Evolutionary conservation across 2,888 invertebrate species (phyloP).

Genomic region (Bellardia bayeri): DNA sequence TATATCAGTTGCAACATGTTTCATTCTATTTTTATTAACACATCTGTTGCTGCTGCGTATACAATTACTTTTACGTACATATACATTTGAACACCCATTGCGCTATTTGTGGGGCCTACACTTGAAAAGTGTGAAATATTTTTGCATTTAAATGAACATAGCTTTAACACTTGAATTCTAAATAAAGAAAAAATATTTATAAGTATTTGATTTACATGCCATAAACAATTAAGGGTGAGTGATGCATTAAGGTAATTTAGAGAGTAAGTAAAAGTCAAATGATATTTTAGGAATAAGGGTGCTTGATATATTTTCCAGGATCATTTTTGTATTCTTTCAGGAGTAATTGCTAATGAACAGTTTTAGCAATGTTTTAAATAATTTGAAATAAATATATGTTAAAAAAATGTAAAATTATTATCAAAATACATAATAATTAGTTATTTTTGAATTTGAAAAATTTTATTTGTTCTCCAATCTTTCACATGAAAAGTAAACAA

Average conservation of each 20-base stretch:
- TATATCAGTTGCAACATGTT: neutral
- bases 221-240: neutral
- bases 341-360: no score
- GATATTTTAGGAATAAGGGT: neutral
- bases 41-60: neutral
- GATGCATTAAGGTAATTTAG: neutral
- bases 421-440: no score
- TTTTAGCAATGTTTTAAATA: no score
- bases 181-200: neutral
- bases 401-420: no score
- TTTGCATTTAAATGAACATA: neutral
- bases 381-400: no score
- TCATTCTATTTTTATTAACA: neutral
- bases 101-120: neutral
- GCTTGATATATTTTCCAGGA: no score
- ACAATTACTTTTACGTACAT: neutral
- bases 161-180: conserved; percentile 2
- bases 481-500: neutral
- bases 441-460: no score
- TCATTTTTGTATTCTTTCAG: no score
- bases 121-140: conserved; percentile 8
- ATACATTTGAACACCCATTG: neutral
- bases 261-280: neutral
- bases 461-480: no score
- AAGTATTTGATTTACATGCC: neutral